Base-by-base conservation (phyloP, 2,113 vertebrate species). In the Vimba vimba region DNA sequence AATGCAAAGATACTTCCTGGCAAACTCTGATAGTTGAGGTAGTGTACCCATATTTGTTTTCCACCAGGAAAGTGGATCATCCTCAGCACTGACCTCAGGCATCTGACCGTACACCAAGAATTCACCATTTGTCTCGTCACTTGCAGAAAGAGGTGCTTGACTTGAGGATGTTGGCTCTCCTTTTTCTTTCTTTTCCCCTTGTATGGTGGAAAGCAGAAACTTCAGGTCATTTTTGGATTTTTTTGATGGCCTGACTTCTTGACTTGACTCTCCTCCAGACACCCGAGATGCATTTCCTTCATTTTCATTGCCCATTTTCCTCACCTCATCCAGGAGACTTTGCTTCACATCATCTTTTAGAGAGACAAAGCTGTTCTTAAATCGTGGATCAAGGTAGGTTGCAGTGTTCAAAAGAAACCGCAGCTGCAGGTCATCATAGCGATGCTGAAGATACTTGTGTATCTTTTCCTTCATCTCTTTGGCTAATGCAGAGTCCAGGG, bases 31-130 rank as follows among this genome's bases (percentile, higher is more conserved):
- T 23, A 85, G 82, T 15, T 27, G 45, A 82, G 83, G 86, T 74
- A 89, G 10, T 68, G 82, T 81, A 23, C n/a, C 66, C 73, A n/a
- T 39, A 76, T 71, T 74, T 8, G 30, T 68, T 76, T 81, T 85
- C 76, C 88, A 89, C 82, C 82, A 86, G 23, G 57, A 21, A 17
- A 84, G 88, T 86, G 75, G 79, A 64, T 89, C 86, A 36, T 87
- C 71, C 30, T 85, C 86, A 57, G 79, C 75, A 68, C 84, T 79
- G 83, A 55, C 77, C 68, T 71, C 68, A 71, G 30, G 66, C 66
- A 69, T 69, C 66, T 69, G 66, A 69, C 30, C 17, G 68, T 39
- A 39, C 17, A 71, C 68, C 30, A 39, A 39, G 17, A 71, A 21
- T 6, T 71, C 68, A 71, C 68, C 30, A 71, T 39, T 21, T 71